Conservation (phyloP, 2,888 invertebrate species). For the Phymatocera aterrima region DNA sequence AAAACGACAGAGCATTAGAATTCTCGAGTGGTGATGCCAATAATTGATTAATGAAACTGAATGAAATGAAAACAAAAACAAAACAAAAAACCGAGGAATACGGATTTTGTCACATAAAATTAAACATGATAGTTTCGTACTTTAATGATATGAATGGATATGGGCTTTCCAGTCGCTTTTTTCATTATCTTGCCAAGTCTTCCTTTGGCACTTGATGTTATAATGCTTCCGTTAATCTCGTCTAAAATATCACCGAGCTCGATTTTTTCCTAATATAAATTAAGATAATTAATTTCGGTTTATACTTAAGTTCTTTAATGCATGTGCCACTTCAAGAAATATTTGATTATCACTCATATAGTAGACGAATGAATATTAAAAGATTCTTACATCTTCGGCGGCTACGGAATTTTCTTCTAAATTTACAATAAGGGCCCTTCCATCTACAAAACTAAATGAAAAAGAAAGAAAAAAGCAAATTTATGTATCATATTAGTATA, state of each 20-base stretch:
- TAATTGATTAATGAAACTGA: not conserved
- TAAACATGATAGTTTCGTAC: conserved; percentile 65
- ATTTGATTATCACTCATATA: not conserved
- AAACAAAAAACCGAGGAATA: not conserved
- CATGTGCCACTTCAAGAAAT: not conserved
- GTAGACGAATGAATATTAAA: conserved; percentile 11
- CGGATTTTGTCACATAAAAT: not conserved
- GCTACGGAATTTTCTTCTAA: conserved; percentile 79
- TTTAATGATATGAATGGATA: conserved; percentile 77
- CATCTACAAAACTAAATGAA: conserved; percentile 77
- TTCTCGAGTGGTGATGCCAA: too few species aligned
- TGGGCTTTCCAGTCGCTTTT: conserved; percentile 74
- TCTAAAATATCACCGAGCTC: conserved; percentile 81
- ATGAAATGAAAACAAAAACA: not conserved
- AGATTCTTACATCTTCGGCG: conserved; percentile 79
- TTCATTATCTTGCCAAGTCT: conserved; percentile 76
- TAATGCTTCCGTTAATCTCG: conserved; percentile 78
- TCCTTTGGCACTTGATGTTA: conserved; percentile 75
- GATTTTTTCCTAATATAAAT: conserved; percentile 76
- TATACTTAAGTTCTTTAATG: not conserved
- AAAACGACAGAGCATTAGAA: not conserved
- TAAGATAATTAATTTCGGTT: conserved; percentile 3
- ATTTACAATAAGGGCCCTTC: conserved; percentile 78
- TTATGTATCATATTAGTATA: not conserved
- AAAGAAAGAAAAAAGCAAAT: too few species aligned